Base-by-base conservation (phyloP, 2,113 vertebrate species). In the Gallinago paraguaiae region DNA sequence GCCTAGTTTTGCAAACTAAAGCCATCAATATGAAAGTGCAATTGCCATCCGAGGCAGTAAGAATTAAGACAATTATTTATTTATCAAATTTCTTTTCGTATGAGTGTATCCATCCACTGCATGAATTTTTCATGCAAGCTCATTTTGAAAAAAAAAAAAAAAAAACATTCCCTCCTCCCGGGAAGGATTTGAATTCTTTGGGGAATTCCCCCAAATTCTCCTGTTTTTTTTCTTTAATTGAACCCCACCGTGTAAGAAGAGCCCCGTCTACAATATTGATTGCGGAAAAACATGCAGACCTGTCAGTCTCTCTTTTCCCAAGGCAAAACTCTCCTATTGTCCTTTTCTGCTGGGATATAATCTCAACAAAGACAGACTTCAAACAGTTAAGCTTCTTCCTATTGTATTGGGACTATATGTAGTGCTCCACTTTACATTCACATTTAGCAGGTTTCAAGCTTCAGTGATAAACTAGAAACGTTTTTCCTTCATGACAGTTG, bases 201-300 rank as follows among this genome's bases (percentile, higher is more conserved):
- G 97, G 90, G 96, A 97, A 96, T 97, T 97, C 93, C 87, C 95
- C 97, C 96, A 97, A 98, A 98, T 98, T 98, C 96, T 97, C 19
- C 2, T 86, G 64, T 23, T 93, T 96, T 97, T 92, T 95, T 86
- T 78, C 95, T 95, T 96, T 97, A 98, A 97, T 97, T 96, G 96
- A 97, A 87, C 93, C 79, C 92, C 81, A 65, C 92, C 10, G 3
- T 90, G 92, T 96, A 96, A 82, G 96, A 95, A 93, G 84, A 87
- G 95, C 97, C 97, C 96, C 7, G 88, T 97, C 96, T 97, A 96
- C 95, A 96, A 96, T 97, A 98, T 97, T 97, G 96, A 98, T 97
- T 96, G 95, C 27, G 69, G 81, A 89, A 96, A 97, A 97, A 76
- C 89, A 96, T 83, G 80, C 91, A 93, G 80, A 95, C 92, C 94